phyloP scores from a whole-genome alignment of 2,888 invertebrate genomes.

The Phyllotreta cruciferae region DNA sequence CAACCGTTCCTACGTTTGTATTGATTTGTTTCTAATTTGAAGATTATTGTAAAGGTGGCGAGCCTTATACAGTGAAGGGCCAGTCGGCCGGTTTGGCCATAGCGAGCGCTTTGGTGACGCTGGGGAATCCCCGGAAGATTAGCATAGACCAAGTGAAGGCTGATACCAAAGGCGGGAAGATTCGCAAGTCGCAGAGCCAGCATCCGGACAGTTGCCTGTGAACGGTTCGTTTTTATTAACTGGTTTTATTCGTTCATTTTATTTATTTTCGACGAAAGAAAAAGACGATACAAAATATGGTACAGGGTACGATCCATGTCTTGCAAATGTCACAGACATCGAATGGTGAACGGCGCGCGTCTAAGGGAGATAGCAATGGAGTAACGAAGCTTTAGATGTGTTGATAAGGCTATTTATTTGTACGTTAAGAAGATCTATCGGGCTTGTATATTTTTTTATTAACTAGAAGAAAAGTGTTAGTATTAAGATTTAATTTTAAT shows the following conservation, averaged over 20 bases:
- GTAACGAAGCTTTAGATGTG: too few relatives aligned
- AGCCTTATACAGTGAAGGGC: conserved; percentile 81
- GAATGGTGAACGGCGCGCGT: too few relatives aligned
- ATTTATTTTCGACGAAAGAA: neutral
- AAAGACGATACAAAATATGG: neutral
- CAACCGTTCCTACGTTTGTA: too few relatives aligned
- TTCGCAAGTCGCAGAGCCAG: conserved; percentile 73
- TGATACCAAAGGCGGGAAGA: conserved; percentile 62
- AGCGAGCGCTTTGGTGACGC: conserved; percentile 87
- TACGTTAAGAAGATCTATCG: too few relatives aligned
- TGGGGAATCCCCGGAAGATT: conserved; percentile 80
- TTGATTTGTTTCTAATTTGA: neutral
- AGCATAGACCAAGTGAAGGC: conserved; percentile 72
- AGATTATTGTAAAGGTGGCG: conserved; percentile 63
- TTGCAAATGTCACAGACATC: neutral
- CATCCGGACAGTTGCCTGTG: conserved; percentile 67
- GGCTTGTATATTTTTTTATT: neutral
- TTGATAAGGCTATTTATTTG: too few relatives aligned
- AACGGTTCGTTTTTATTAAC: conserved; percentile 8
- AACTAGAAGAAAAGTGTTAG: neutral
- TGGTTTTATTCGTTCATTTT: conserved; percentile 8
- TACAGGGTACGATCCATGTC: conserved; percentile 6
- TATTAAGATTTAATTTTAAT: too few relatives aligned
- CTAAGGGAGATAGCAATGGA: too few relatives aligned
- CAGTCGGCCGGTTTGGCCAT: conserved; percentile 85